Percentiles rank a stretch among this genome's conserved stretches.
Conservation (phyloP, 1,140 invertebrate species). For the Rhagoletis zephyria region DNA sequence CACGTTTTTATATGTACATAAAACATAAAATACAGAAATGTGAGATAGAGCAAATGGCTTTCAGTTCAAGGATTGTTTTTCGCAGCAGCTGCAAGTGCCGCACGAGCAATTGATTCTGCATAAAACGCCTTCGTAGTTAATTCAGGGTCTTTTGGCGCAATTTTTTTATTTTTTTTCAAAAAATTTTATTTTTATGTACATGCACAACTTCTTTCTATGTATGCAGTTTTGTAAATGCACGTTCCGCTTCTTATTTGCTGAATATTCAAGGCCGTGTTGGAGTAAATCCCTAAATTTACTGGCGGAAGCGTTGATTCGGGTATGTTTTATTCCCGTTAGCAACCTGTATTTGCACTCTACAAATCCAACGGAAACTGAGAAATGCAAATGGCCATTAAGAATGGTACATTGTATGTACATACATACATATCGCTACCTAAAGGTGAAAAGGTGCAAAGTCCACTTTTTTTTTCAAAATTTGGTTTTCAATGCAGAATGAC, state of each 20-base stretch:
- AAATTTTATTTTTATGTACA: too few species aligned
- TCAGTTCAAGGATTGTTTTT: background rate
- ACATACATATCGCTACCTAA: too few species aligned
- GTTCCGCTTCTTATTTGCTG: background rate
- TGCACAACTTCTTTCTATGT: too few species aligned
- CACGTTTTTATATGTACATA: background rate
- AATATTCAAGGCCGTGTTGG: background rate
- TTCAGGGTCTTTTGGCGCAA: too few species aligned
- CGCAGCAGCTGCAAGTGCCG: background rate
- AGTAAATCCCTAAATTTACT: conserved; percentile 1
- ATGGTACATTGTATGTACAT: too few species aligned
- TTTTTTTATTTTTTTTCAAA: too few species aligned
- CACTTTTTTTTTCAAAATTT: too few species aligned
- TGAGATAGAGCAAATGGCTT: background rate
- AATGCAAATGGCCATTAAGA: background rate
- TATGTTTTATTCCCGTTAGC: background rate
- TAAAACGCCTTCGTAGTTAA: background rate
- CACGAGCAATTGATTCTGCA: conserved; percentile 44
- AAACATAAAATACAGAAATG: background rate
- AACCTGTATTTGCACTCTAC: background rate
- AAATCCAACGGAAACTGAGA: background rate
- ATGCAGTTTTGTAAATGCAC: too few species aligned
- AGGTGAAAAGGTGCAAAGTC: too few species aligned
- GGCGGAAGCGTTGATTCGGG: background rate
- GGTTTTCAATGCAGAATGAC: too few species aligned